Base-by-base conservation (phyloP, 2,888 invertebrate species). In the Acronicta leporina region DNA sequence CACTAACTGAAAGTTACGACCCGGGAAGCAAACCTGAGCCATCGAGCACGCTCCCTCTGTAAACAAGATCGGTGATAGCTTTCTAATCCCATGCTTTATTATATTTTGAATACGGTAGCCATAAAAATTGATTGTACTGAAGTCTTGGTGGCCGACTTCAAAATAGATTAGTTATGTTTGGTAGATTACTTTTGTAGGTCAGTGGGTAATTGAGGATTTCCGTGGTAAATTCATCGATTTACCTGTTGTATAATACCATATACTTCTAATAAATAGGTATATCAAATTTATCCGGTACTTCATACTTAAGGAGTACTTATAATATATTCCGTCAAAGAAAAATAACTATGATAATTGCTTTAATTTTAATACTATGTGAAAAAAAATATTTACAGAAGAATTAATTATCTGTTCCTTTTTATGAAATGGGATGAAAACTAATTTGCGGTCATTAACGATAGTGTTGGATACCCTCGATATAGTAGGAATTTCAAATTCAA, bases 11-110 rank as follows among this genome's bases (percentile, higher is more conserved):
- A 87, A 90, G 82, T 92, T 89, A 92, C 84, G 89, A 91, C 71
- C 70, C 87, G 86, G 91, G 91, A 92, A 90, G 82, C 73, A 79
- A 88, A 89, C 88, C 87, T 81, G 82, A 64, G 69, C 83, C 79
- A 85, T 87, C 79, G 77, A 81, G 86, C 91, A 89, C 89, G 88
- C 81, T 73, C 81, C 73, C 54, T 70, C 61, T 74, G 74, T 86
- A 84, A 85, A 87, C 81, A 79, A 75, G 63, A 68, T 54, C 43
- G 57, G 44, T 71, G 47, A 58, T 51, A 75, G 51, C 33, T 65
- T 51, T 63, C 68, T 79, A 79, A 79, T 75, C 78, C 77, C 65
- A 46, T 44, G 50, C 51, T 76, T 78, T 78, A 76, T 68, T 69
- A 76, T 76, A 64, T 78, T 77, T 73, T 57, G 63, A 70, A 69